These are phyloP conservation scores for Hydractinia echinata DNA, from an alignment of 30 jellyfish, hydroid and myxozoan species.

Conservation along the genomic window DNA sequence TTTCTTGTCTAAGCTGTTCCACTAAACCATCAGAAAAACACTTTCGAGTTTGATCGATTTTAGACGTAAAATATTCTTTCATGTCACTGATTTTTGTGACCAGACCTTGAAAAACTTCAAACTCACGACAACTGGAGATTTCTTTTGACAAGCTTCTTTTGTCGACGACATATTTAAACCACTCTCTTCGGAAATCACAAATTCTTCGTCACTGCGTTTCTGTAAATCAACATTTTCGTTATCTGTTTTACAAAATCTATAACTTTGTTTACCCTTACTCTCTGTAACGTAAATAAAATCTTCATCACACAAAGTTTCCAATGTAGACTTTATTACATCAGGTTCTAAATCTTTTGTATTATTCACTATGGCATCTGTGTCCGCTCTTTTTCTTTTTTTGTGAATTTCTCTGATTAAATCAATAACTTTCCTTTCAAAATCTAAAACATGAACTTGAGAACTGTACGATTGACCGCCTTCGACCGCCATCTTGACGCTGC, in stretches of 20 bases:
- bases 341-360: not conserved
- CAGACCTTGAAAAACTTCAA: not conserved
- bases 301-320: not conserved
- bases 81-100: not conserved
- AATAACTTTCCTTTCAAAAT: too few species aligned
- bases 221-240: not conserved
- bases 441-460: too few species aligned
- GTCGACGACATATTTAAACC: not conserved
- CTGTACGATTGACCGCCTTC: too few species aligned
- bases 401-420: too few species aligned
- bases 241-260: constrained; percentile 8
- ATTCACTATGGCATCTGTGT: too few species aligned
- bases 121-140: constrained; percentile 6
- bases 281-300: not conserved
- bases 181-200: constrained; percentile 3
- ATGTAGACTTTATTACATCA: constrained; percentile 7
- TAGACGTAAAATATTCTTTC: not conserved
- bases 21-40: not conserved
- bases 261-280: constrained; percentile 2
- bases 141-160: not conserved
- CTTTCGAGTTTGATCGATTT: not conserved
- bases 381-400: too few species aligned
- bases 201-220: not conserved
- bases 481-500: too few species aligned
- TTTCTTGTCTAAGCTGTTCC: constrained; percentile 8